Evolutionary conservation across 1,140 invertebrate species (phyloP), one percentile per base, ranked within the genome.

Genomic region (Caenorhabditis remanei): DNA sequence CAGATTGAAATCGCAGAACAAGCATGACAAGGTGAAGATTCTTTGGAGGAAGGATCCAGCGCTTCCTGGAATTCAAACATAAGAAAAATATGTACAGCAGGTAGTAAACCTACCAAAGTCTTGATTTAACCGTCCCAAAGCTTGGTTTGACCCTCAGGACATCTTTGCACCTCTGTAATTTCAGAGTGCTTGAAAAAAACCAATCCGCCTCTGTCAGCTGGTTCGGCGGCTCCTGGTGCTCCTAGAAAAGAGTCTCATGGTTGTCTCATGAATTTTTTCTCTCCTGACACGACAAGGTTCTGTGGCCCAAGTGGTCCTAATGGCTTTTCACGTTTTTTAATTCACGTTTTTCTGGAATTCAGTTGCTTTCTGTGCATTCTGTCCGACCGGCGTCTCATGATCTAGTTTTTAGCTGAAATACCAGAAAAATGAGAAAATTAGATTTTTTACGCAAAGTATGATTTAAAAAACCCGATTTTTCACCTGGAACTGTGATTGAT

Each of bases 81-180:
- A 32, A 58, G 11, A 14, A 55, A 4, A 32, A 61, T 40, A 13
- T 2, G n/a, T 19, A 14, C 8, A 43, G 4, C 19, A 19, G 0
- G 46, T 43, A 50, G 84, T 14, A 83, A 83, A 85, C 40, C 89
- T 93, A 94, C 95, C 97, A 90, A 99, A 94, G 94, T 99, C 98
- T 95, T 99, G 98, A 91, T 96, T 97, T 98, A 99, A 53, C 98
- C 98, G 79, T 97, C 96, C 98, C 98, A 99, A 6, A 99, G 93
- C 93, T 96, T 95, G 0, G 95, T 94, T 56, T 97, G 96, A 0
- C 96, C 96, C 9, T 93, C 90, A 82, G 96, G 96, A 93, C 98
- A 99, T 24, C 93, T 90, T 2, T 97, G 98, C 53, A 98, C 94
- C 85, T 93, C 93, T 4, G 95, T 94, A 61, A 95, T 95, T 93